phyloP scores from a whole-genome alignment of 1,140 invertebrate genomes.

The Melipona quadrifasciata region DNA sequence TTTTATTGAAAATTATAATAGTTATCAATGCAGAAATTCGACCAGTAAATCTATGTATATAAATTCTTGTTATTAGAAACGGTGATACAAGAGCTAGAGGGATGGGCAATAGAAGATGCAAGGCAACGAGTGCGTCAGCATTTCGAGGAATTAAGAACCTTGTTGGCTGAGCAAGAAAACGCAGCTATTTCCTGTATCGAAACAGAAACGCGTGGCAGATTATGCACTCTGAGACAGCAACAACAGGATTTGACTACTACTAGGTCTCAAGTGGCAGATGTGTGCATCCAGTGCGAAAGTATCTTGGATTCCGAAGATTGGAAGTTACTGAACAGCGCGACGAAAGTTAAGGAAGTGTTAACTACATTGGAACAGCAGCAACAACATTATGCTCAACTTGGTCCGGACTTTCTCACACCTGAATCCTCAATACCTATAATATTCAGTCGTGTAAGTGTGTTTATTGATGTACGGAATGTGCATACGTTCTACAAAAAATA shows the following conservation, averaged over 20 bases:
- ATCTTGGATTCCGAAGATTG: conserved; percentile 84
- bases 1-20: background rate
- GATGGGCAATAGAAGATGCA: conserved; percentile 73
- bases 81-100: conserved; percentile 78
- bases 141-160: conserved; percentile 83
- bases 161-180: conserved; percentile 83
- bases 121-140: conserved; percentile 82
- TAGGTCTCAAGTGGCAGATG: conserved; percentile 83
- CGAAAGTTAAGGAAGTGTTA: conserved; percentile 82
- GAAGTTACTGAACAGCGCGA: conserved; percentile 81
- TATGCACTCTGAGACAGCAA: conserved; percentile 83
- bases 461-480: background rate
- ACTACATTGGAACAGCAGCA: conserved; percentile 84
- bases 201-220: conserved; percentile 83
- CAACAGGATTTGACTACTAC: conserved; percentile 84
- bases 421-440: conserved; percentile 85
- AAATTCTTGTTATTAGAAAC: conserved; percentile 68
- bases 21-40: background rate
- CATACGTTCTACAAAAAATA: background rate
- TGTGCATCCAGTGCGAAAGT: conserved; percentile 84
- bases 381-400: conserved; percentile 83
- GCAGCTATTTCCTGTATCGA: conserved; percentile 84
- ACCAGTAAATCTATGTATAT: background rate
- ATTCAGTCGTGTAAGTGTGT: conserved; percentile 83
- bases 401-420: conserved; percentile 83